phyloP scores from a whole-genome alignment of 2,113 vertebrate species.

The Pogona vitticeps region DNA sequence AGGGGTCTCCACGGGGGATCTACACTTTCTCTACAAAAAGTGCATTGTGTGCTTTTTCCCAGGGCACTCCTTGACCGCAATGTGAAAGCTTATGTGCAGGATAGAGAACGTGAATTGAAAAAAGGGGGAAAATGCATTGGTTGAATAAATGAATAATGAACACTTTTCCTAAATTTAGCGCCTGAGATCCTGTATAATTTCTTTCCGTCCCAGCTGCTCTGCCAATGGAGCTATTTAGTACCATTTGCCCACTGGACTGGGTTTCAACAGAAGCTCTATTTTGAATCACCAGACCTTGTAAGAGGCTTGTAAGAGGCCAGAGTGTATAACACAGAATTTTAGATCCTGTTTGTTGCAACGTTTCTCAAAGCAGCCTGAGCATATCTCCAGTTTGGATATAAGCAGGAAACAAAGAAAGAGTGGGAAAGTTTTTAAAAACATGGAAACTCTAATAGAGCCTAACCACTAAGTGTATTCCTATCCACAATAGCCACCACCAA shows the following conservation, averaged over 20 bases:
- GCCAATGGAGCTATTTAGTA: not conserved
- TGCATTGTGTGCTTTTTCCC: not conserved
- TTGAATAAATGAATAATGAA: slow-evolving; percentile 1
- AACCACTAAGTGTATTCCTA: no score
- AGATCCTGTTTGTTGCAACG: not conserved
- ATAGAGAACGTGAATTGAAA: not conserved
- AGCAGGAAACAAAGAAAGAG: not conserved
- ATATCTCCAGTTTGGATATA: not conserved
- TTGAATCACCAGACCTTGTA: not conserved
- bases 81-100: not conserved
- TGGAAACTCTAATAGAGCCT: not conserved
- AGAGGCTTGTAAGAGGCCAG: not conserved
- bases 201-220: not conserved
- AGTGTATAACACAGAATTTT: not conserved
- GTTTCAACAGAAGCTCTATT: not conserved
- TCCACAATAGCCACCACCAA: not conserved
- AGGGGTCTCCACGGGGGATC: not conserved
- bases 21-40: slow-evolving; percentile 30
- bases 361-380: not conserved
- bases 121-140: not conserved
- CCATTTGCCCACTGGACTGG: not conserved
- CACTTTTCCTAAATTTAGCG: not conserved
- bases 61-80: not conserved
- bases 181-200: not conserved
- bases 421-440: not conserved